These are phyloP conservation scores for Diglossa cyanea DNA, from an alignment of 2,797 vertebrate genomes.

Conservation along the genomic window DNA sequence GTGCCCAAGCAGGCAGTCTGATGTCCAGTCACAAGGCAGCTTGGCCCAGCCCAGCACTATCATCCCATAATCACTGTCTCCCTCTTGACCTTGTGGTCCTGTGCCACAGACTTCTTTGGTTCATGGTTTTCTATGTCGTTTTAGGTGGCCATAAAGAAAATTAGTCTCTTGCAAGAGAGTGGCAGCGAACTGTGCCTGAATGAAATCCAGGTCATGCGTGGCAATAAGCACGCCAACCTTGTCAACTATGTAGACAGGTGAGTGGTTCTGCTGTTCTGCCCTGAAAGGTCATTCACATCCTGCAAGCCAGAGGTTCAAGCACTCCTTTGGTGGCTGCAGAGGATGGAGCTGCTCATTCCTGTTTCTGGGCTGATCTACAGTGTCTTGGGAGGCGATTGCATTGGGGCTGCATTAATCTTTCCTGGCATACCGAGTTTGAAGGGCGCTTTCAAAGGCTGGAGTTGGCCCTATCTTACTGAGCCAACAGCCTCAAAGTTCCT, in stretches of 20 bases:
- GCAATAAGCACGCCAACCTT: slow-evolving; percentile 96
- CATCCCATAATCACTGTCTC: not conserved
- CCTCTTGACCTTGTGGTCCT: fast-evolving
- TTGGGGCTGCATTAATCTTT: not conserved
- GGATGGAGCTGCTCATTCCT: not conserved
- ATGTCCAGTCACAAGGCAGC: not conserved
- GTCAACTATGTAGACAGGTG: slow-evolving; percentile 97
- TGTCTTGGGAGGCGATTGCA: not conserved
- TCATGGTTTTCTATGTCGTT: not conserved
- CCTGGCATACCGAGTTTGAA: no score
- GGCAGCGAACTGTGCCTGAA: slow-evolving; percentile 93
- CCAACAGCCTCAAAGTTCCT: no score
- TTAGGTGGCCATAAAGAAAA: slow-evolving; percentile 92
- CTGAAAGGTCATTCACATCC: not conserved
- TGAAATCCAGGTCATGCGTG: slow-evolving; percentile 97
- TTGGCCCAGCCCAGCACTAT: no score
- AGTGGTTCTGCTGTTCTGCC: not conserved
- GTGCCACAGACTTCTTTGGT: not conserved
- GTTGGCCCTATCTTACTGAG: no score
- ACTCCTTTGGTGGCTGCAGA: not conserved
- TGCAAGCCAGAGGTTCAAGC: not conserved
- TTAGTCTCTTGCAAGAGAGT: slow-evolving; percentile 88
- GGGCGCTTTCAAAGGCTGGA: no score
- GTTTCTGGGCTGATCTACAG: not conserved
- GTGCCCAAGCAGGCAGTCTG: fast-evolving